phyloP scores from a whole-genome alignment of 2,888 invertebrate genomes.

The Acanthosoma haemorrhoidale region DNA sequence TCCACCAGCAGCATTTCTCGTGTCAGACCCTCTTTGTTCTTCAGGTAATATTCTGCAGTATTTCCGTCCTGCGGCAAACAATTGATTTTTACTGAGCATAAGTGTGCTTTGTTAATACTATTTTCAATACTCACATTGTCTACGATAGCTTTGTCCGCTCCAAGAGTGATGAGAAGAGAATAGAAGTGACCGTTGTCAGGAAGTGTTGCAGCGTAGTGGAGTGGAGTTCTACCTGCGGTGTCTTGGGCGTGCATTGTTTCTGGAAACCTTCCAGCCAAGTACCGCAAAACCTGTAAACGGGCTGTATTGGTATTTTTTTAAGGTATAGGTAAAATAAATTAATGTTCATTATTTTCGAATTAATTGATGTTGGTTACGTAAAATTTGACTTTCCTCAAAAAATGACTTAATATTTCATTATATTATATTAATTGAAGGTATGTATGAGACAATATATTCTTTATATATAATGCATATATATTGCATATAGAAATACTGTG shows the following conservation, averaged over 20 bases:
- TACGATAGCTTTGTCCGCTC: conserved; percentile 72
- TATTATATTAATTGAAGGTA: too few relatives aligned
- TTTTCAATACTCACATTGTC: conserved; percentile 66
- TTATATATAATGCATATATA: too few relatives aligned
- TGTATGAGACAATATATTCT: too few relatives aligned
- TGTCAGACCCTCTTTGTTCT: conserved; percentile 70
- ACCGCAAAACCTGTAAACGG: conserved; percentile 62
- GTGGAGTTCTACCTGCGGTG: conserved; percentile 73
- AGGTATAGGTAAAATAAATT: too few relatives aligned
- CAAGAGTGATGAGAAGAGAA: conserved; percentile 75
- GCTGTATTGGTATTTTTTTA: too few relatives aligned
- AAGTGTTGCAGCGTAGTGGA: conserved; percentile 81
- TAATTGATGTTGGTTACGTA: too few relatives aligned
- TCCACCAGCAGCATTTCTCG: conserved; percentile 58
- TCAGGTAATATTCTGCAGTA: conserved; percentile 73
- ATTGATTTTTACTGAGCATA: background rate
- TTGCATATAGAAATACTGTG: too few relatives aligned
- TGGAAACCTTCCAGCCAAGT: conserved; percentile 63
- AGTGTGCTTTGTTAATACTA: background rate
- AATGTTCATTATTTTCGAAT: too few relatives aligned
- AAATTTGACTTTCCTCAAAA: too few relatives aligned
- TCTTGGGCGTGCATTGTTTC: conserved; percentile 78
- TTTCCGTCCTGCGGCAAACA: conserved; percentile 84
- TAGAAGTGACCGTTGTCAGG: conserved; percentile 84
- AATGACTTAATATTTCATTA: too few relatives aligned